phyloP scores from a whole-genome alignment of 2,113 vertebrate species.

The Labeo rohita region DNA sequence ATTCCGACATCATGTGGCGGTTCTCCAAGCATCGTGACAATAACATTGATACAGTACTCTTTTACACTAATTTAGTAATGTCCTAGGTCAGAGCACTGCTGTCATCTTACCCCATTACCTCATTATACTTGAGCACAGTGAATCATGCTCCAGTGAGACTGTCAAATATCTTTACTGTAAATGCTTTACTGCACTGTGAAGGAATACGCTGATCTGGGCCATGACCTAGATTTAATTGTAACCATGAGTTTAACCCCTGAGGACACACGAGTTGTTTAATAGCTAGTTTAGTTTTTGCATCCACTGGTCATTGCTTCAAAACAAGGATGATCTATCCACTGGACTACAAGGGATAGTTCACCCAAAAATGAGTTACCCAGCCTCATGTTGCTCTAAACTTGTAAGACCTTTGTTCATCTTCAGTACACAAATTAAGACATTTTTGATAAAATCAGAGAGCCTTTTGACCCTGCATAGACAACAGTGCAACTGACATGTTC shows the following conservation, averaged over 20 bases:
- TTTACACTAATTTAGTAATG: neutral
- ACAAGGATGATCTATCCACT: neutral
- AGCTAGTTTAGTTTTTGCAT: neutral
- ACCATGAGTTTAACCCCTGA: neutral
- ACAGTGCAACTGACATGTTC: no score
- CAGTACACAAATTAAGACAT: no score
- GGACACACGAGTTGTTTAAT: neutral
- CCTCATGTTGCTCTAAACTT: no score
- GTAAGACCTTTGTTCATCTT: no score
- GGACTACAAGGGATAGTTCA: neutral
- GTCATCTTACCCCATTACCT: slow-evolving; percentile 12
- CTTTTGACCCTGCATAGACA: no score
- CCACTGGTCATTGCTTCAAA: neutral
- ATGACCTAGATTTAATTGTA: neutral
- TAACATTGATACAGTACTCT: neutral
- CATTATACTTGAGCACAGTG: neutral
- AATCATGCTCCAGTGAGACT: slow-evolving; percentile 15
- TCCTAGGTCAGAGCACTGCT: neutral
- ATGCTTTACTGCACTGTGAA: neutral
- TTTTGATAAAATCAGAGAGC: no score
- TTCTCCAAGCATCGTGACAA: neutral
- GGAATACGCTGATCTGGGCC: neutral
- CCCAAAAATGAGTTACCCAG: no score
- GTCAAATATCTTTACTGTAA: neutral
- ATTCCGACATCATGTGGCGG: neutral